Conservation (phyloP, 2,113 vertebrate species). For the Gopherus flavomarginatus region DNA sequence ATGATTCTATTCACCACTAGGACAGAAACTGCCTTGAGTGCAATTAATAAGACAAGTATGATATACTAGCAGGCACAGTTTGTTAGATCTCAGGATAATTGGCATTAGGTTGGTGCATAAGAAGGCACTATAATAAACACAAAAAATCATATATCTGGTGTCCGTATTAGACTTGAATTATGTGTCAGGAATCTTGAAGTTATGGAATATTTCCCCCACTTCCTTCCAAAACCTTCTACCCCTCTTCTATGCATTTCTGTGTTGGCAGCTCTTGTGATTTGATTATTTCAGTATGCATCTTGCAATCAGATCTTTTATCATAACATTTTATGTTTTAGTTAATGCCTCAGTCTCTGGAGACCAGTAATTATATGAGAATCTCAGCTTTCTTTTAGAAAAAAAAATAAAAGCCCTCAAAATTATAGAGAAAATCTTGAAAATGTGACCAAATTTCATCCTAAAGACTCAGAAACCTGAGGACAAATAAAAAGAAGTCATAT, state of each 20-base stretch:
- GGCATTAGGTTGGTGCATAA: neutral
- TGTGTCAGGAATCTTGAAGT: neutral
- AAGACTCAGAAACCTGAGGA: neutral
- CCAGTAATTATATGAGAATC: neutral
- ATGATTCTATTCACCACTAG: neutral
- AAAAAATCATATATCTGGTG: neutral
- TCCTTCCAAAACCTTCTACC: neutral
- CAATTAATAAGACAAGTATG: neutral
- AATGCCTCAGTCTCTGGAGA: neutral
- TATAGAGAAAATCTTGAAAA: neutral
- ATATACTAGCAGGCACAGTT: neutral
- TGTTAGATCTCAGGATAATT: neutral
- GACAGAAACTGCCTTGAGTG: neutral
- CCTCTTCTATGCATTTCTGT: neutral
- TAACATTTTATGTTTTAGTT: neutral
- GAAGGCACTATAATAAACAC: neutral
- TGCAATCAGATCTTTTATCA: neutral
- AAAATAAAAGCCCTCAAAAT: neutral
- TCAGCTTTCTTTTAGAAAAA: neutral
- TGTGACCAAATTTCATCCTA: neutral
- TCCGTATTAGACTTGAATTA: neutral
- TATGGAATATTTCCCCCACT: neutral
- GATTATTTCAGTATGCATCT: too few species aligned
- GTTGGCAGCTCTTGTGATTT: neutral
- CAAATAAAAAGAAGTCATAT: accelerated